Evolutionary conservation across 2,113 vertebrate genomes (phyloP).

Genomic region (Antigone vipio): DNA sequence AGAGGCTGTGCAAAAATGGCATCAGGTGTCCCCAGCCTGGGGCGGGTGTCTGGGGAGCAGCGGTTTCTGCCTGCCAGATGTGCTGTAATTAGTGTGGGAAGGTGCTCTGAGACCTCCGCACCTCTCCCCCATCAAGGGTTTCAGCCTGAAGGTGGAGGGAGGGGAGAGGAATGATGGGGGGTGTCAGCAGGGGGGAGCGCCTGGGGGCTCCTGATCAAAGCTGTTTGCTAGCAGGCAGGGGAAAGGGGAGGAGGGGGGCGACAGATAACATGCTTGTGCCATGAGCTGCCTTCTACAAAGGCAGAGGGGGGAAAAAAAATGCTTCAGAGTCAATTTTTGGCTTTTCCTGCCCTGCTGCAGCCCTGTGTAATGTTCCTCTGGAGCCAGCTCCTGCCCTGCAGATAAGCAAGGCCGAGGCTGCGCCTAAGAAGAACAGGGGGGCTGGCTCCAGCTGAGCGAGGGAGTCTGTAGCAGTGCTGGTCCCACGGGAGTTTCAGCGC

Average conservation of each 20-base stretch:
- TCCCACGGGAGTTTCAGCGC: accelerated
- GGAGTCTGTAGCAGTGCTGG: accelerated
- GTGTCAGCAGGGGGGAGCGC: not conserved
- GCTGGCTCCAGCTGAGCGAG: not conserved
- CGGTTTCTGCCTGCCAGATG: not conserved
- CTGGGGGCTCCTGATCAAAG: not conserved
- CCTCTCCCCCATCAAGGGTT: not conserved
- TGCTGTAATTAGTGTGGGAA: not conserved
- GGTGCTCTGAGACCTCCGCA: not conserved
- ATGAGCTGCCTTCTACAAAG: not conserved
- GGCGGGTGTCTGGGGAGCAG: not conserved
- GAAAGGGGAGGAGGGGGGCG: not conserved
- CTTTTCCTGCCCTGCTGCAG: not conserved
- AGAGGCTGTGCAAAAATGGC: not conserved
- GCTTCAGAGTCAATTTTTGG: not conserved
- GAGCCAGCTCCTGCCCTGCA: not conserved
- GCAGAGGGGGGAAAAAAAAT: too few relatives aligned
- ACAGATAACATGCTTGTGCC: not conserved
- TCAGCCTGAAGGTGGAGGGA: not conserved
- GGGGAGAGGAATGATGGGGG: not conserved
- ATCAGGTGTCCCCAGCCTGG: not conserved
- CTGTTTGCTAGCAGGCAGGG: not conserved
- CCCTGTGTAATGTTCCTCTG: not conserved
- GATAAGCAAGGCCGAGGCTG: not conserved
- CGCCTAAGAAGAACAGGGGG: not conserved